A percentile compares a stretch with the other conserved stretches of the same genome.
Conservation (phyloP, 2,888 invertebrate genomes). For the Plemyria rubiginata region DNA sequence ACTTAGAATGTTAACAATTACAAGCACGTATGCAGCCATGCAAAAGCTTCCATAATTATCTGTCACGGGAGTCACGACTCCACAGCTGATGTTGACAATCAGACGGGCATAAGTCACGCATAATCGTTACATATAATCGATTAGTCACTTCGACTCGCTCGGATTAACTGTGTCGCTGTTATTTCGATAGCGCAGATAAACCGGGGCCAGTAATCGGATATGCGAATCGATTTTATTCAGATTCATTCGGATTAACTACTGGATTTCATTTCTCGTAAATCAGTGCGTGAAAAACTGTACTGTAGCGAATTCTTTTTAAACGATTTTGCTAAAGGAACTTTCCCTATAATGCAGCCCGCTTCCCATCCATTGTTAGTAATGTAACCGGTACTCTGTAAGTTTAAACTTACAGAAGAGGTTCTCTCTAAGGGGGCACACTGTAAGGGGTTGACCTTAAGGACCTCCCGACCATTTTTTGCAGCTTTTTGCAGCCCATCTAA, state of each 20-base stretch:
- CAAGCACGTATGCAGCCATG: slow-evolving; percentile 10
- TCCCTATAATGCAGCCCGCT: background rate
- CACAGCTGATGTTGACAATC: slow-evolving; percentile 35
- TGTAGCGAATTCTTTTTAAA: slow-evolving; percentile 19
- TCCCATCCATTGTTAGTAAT: too few relatives aligned
- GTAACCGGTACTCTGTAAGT: too few relatives aligned
- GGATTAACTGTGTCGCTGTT: slow-evolving; percentile 44
- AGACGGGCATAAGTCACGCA: slow-evolving; percentile 45
- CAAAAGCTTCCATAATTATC: slow-evolving; percentile 31
- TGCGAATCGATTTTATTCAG: slow-evolving; percentile 28
- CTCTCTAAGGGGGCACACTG: too few relatives aligned
- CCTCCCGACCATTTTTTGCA: too few relatives aligned
- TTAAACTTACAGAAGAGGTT: too few relatives aligned
- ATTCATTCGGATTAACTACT: slow-evolving; percentile 32
- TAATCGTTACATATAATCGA: slow-evolving; percentile 43
- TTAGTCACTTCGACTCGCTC: slow-evolving; percentile 48
- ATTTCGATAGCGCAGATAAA: slow-evolving; percentile 29
- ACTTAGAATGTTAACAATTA: slow-evolving; percentile 6
- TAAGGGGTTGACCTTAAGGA: too few relatives aligned
- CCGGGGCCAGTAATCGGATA: slow-evolving; percentile 22
- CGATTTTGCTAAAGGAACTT: background rate
- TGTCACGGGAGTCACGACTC: slow-evolving; percentile 34
- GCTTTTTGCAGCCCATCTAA: too few relatives aligned
- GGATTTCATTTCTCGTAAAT: slow-evolving; percentile 14
- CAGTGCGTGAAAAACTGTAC: slow-evolving; percentile 18